phyloP scores from a whole-genome alignment of 2,113 vertebrate genomes.

The Rissa tridactyla region DNA sequence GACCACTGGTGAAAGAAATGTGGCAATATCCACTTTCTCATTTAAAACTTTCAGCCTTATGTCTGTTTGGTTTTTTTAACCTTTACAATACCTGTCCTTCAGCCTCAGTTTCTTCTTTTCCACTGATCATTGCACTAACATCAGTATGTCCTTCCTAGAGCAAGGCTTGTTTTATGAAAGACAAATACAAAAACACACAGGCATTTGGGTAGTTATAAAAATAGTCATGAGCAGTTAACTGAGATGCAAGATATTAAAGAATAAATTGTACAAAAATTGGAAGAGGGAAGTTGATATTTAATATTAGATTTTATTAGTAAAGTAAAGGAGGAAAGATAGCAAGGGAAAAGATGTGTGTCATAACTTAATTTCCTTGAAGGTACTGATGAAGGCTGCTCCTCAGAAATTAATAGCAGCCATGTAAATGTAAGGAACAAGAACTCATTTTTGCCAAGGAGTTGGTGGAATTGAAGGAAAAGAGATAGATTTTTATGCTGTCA shows the following conservation, averaged over 20 bases:
- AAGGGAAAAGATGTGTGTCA: background rate
- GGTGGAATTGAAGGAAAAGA: background rate
- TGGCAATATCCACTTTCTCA: background rate
- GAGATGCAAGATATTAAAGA: background rate
- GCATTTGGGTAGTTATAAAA: background rate
- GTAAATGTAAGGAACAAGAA: background rate
- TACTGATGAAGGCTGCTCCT: background rate
- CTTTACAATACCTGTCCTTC: background rate
- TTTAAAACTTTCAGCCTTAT: background rate
- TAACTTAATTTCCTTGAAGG: background rate
- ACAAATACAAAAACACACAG: background rate
- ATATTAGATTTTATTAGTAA: background rate
- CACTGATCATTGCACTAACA: background rate
- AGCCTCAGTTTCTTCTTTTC: background rate
- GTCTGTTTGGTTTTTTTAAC: background rate
- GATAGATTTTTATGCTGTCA: background rate
- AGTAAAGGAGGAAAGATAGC: background rate
- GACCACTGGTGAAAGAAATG: background rate
- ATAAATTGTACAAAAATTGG: background rate
- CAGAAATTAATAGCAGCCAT: background rate
- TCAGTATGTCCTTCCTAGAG: background rate
- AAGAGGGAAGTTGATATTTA: background rate
- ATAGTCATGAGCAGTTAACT: background rate
- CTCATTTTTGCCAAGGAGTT: background rate
- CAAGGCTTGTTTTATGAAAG: background rate